phyloP scores from a whole-genome alignment of 2,113 vertebrate genomes.

The Edolisoma coerulescens region DNA sequence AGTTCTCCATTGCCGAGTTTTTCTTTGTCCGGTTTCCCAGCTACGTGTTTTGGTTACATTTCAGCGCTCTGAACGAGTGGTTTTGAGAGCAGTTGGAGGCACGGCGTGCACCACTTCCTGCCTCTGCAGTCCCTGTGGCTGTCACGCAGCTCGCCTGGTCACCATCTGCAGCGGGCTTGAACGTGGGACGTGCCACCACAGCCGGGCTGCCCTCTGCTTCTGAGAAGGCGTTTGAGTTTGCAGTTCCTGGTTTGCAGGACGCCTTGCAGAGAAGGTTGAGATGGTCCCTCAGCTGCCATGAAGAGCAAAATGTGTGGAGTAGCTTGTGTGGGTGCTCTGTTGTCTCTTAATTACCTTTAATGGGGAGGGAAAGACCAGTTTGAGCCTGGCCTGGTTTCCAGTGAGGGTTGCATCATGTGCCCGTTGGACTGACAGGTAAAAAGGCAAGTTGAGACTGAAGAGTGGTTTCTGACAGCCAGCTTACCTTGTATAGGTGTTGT shows the following conservation, averaged over 20 bases:
- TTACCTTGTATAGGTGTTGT: background rate
- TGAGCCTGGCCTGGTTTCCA: background rate
- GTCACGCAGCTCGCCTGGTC: background rate
- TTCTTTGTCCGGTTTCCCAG: background rate
- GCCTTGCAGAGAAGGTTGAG: background rate
- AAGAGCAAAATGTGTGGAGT: background rate
- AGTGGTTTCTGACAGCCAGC: constrained; percentile 4
- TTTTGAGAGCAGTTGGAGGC: constrained; percentile 41
- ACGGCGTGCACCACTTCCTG: constrained; percentile 49
- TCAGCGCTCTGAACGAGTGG: background rate
- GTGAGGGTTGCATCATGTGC: background rate
- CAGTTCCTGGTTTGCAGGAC: background rate
- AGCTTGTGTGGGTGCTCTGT: background rate
- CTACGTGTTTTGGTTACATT: background rate
- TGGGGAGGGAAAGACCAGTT: background rate
- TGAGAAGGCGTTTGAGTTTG: background rate
- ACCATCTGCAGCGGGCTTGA: background rate
- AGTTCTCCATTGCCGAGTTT: background rate
- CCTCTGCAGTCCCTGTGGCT: background rate
- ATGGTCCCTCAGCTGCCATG: background rate
- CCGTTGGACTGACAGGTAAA: background rate
- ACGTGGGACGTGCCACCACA: background rate
- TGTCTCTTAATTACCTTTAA: background rate
- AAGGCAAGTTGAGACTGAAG: constrained; percentile 23
- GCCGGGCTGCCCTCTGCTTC: background rate